phyloP scores from a whole-genome alignment of 2,113 vertebrate genomes.

The Sardina pilchardus region DNA sequence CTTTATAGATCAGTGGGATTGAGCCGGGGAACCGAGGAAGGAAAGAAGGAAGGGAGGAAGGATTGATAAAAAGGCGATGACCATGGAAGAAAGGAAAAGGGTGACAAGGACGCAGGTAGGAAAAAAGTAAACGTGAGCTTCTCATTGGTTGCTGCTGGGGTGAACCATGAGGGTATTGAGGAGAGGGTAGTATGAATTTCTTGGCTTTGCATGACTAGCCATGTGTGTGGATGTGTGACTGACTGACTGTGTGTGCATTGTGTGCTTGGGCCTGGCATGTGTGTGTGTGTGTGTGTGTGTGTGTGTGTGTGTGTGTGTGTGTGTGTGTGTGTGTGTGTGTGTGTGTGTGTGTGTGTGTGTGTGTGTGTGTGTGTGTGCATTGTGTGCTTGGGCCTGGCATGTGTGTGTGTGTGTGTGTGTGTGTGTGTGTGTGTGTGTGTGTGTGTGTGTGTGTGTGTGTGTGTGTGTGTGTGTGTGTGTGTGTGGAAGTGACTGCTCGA shows the following conservation, averaged over 20 bases:
- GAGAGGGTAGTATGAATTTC: constrained; percentile 26
- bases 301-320: not conserved
- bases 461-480: not conserved
- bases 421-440: constrained; percentile 26
- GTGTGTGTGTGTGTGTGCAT: too few species aligned
- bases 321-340: constrained; percentile 10
- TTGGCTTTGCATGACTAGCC: constrained; percentile 39
- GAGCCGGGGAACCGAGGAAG: not conserved
- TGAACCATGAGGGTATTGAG: constrained; percentile 11
- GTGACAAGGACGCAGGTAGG: not conserved
- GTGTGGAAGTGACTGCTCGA: not conserved
- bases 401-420: constrained; percentile 40
- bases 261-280: not conserved
- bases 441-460: not conserved
- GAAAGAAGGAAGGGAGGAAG: not conserved
- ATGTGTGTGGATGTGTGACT: too few species aligned
- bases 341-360: constrained; percentile 33
- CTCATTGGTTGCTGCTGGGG: not conserved
- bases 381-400: not conserved
- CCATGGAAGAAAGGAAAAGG: not conserved
- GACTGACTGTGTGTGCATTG: not conserved
- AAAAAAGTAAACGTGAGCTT: not conserved
- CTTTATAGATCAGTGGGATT: too few species aligned
- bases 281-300: not conserved
- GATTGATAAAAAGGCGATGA: not conserved